These are phyloP conservation scores for Pseudorhiza aurosa DNA, from an alignment of 30 jellyfish, hydroid and myxozoan species.

Conservation along the genomic window DNA sequence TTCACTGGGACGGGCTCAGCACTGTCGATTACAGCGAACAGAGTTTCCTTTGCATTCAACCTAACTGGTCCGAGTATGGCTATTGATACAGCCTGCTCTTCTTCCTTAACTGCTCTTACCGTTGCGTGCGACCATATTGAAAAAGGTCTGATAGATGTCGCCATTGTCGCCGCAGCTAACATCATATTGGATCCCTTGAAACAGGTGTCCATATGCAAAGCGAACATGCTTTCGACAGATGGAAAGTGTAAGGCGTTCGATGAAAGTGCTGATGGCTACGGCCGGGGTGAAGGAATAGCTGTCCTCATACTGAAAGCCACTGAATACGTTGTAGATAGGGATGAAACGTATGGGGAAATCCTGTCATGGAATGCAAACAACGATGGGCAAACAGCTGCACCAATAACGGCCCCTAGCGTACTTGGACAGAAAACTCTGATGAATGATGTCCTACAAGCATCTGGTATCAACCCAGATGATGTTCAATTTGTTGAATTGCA, in stretches of 20 bases:
- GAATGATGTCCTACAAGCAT: constrained; percentile 18
- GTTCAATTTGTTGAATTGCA: constrained; percentile 62
- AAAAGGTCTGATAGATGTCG: constrained; percentile 41
- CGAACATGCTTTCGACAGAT: constrained; percentile 61
- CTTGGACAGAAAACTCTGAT: constrained; percentile 24
- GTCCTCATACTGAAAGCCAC: constrained; percentile 31
- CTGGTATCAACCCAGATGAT: constrained; percentile 14
- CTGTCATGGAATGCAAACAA: constrained; percentile 36
- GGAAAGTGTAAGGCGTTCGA: constrained; percentile 62
- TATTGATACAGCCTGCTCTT: constrained; percentile 62
- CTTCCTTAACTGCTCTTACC: constrained; percentile 53
- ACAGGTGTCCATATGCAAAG: constrained; percentile 43
- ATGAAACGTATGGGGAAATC: constrained; percentile 27
- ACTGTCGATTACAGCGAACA: constrained; percentile 39
- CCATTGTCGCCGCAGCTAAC: constrained; percentile 62
- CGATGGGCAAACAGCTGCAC: constrained; percentile 66
- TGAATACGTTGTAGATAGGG: background rate
- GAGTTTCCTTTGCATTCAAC: constrained; percentile 56
- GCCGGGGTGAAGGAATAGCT: constrained; percentile 63
- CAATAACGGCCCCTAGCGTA: constrained; percentile 68
- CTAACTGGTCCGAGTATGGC: constrained; percentile 61
- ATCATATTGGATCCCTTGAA: constrained; percentile 22
- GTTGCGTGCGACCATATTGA: constrained; percentile 57
- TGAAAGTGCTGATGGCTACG: constrained; percentile 70
- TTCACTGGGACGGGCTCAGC: constrained; percentile 59